Percentiles rank a stretch among this genome's conserved stretches.
Evolutionary conservation across 2,113 vertebrate species (phyloP).

Genomic region (Myotis yumanensis): DNA sequence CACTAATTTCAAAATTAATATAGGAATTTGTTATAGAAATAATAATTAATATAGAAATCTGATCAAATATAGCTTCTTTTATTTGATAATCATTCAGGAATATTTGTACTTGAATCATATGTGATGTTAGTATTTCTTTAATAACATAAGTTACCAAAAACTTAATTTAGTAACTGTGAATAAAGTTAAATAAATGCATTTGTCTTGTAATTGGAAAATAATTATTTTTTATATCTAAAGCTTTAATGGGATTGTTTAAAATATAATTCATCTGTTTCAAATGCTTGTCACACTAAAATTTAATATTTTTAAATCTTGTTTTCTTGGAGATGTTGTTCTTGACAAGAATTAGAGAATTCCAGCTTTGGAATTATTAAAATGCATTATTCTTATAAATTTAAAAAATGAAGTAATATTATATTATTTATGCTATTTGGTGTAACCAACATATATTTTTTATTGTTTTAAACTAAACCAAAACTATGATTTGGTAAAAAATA

Average conservation of each 20-base stretch:
- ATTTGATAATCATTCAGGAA: background rate
- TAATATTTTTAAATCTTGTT: background rate
- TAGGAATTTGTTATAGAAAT: background rate
- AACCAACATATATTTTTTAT: background rate
- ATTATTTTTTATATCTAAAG: background rate
- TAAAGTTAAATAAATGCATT: background rate
- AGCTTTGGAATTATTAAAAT: slow-evolving; percentile 28
- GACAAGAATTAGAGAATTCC: background rate
- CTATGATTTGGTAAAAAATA: background rate
- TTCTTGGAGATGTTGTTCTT: background rate
- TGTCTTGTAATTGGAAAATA: slow-evolving; percentile 15
- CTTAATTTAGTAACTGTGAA: slow-evolving; percentile 9
- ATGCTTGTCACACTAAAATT: background rate
- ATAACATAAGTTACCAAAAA: background rate
- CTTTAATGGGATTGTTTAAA: background rate
- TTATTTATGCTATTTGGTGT: background rate
- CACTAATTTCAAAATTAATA: background rate
- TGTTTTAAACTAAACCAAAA: slow-evolving; percentile 18
- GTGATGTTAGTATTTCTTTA: background rate
- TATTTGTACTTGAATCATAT: background rate
- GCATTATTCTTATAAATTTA: background rate
- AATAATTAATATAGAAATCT: background rate
- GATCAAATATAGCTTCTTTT: background rate
- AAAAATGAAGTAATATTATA: background rate
- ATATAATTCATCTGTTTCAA: background rate